Conservation (phyloP, 2,113 vertebrate species). For the Ceyx margarethae region DNA sequence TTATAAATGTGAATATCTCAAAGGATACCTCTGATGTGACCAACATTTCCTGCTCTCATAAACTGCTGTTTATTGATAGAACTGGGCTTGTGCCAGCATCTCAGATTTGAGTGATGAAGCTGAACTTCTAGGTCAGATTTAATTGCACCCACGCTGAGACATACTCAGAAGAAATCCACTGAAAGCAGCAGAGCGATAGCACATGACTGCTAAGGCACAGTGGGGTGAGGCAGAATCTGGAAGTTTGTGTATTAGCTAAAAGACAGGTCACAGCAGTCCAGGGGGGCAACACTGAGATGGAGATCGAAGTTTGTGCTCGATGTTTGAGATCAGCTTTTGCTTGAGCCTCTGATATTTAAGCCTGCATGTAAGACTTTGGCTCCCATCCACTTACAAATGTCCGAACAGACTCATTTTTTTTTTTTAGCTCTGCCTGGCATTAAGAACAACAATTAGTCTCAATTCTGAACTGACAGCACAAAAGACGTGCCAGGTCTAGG, state of each 20-base stretch:
- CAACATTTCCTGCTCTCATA: constrained; percentile 9
- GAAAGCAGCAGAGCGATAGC: not conserved
- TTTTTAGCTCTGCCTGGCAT: not conserved
- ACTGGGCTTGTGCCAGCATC: not conserved
- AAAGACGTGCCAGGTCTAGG: not conserved
- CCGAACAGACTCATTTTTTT: not conserved
- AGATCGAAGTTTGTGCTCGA: not conserved
- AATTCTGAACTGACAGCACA: not conserved
- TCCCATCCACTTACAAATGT: not conserved
- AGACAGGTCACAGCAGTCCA: not conserved
- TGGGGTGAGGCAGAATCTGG: not conserved
- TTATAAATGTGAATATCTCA: constrained; percentile 15
- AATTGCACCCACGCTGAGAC: not conserved
- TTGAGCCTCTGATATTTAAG: not conserved
- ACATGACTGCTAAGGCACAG: not conserved
- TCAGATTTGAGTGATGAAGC: constrained; percentile 23
- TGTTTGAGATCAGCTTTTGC: not conserved
- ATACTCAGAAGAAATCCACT: not conserved
- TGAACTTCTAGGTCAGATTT: constrained; percentile 33
- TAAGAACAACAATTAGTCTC: not conserved
- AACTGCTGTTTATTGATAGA: constrained; percentile 27
- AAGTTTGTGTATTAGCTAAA: not conserved
- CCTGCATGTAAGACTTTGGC: not conserved
- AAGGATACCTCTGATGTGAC: constrained; percentile 9
- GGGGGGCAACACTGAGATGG: not conserved